A percentile compares a stretch with the other conserved stretches of the same genome.
phyloP scores from a whole-genome alignment of 2,888 invertebrate genomes.

The Drosophila imparisetae region DNA sequence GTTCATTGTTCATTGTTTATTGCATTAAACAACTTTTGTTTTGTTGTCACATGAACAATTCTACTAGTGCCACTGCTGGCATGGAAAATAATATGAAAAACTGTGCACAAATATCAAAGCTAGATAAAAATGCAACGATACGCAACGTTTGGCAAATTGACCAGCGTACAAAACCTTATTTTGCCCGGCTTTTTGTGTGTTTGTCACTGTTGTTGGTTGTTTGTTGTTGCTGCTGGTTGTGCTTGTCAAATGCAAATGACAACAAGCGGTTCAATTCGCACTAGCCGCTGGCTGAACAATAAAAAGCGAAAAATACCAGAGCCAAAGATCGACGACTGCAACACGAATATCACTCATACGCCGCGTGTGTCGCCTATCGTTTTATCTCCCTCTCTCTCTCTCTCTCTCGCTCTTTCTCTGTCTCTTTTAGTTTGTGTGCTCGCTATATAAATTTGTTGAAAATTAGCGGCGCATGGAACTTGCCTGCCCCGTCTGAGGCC shows the following conservation, averaged over 20 bases:
- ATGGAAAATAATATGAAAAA: conserved; percentile 8
- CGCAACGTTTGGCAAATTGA: conserved; percentile 72
- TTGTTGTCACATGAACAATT: conserved; percentile 5
- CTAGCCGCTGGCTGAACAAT: conserved; percentile 57
- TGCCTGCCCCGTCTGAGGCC: conserved; percentile 47
- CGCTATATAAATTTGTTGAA: conserved; percentile 76
- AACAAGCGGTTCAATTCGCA: conserved; percentile 67
- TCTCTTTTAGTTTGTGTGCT: conserved; percentile 26
- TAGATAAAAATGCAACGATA: conserved; percentile 67
- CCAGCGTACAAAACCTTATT: conserved; percentile 43
- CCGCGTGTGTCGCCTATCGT: conserved; percentile 47
- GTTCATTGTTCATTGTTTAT: neutral
- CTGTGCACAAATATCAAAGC: conserved; percentile 16
- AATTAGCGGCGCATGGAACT: conserved; percentile 78
- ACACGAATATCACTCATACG: conserved; percentile 74
- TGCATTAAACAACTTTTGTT: neutral
- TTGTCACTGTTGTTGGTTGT: conserved; percentile 14
- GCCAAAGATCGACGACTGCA: conserved; percentile 46
- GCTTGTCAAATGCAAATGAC: conserved; percentile 74
- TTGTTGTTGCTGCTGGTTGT: conserved; percentile 33
- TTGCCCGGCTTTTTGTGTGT: conserved; percentile 26
- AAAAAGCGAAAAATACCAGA: conserved; percentile 47
- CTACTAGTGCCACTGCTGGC: neutral
- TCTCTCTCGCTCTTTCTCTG: neutral
- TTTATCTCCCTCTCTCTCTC: conserved; percentile 5